A percentile compares a stretch with the other conserved stretches of the same genome.
These are phyloP conservation scores for Caenorhabditis brenneri DNA, from an alignment of 1,140 invertebrate species.

Conservation along the genomic window DNA sequence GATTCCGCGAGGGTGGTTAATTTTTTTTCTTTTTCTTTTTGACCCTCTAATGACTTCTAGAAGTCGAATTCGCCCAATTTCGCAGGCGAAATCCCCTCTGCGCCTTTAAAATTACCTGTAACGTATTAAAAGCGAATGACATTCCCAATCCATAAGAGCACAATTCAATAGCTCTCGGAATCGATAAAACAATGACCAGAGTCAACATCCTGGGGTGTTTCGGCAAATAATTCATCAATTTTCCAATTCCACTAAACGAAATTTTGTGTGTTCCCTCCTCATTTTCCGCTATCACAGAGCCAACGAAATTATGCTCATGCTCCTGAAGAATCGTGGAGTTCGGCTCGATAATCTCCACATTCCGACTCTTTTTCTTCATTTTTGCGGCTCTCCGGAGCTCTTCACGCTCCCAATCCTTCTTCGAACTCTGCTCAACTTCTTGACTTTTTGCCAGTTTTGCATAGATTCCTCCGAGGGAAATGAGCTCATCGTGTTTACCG, in stretches of 20 bases:
- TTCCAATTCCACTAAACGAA: conserved; percentile 24
- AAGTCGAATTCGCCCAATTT: too few species aligned
- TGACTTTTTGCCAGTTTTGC: conserved; percentile 76
- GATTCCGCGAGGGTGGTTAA: too few species aligned
- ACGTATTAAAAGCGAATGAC: conserved; percentile 5
- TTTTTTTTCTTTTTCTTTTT: too few species aligned
- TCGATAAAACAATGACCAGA: not conserved
- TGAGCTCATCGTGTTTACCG: conserved; percentile 73
- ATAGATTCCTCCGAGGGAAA: conserved; percentile 72
- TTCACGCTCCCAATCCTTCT: conserved; percentile 24
- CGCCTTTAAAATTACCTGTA: not conserved
- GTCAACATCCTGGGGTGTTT: conserved; percentile 3
- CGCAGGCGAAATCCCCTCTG: too few species aligned
- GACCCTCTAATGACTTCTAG: too few species aligned
- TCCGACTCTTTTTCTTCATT: conserved; percentile 19
- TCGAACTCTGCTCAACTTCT: conserved; percentile 46
- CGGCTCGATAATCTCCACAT: conserved; percentile 1
- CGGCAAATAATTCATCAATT: conserved; percentile 13
- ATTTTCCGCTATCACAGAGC: not conserved
- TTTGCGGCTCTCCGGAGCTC: not conserved
- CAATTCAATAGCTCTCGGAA: not conserved
- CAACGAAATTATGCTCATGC: conserved; percentile 18
- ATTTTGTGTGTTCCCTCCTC: conserved; percentile 7
- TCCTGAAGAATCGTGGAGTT: conserved; percentile 29
- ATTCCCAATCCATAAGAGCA: conserved; percentile 15